Conservation (phyloP, 2,113 vertebrate genomes). For the Stigmatopora argus region DNA sequence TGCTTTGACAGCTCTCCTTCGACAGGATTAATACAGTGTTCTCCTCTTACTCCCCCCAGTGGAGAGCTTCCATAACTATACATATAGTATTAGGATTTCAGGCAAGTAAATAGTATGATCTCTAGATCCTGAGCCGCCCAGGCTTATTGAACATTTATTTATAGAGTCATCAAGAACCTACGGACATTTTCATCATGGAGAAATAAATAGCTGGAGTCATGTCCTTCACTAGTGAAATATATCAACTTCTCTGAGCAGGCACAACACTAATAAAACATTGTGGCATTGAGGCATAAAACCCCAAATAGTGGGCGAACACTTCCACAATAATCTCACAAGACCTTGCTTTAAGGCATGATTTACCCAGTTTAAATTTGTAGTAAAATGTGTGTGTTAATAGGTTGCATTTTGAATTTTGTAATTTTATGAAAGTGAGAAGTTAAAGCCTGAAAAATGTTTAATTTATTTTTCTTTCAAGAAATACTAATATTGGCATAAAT, state of each 20-base stretch:
- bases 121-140: conserved; percentile 39
- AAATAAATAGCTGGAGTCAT: conserved; percentile 78
- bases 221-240: conserved; percentile 82
- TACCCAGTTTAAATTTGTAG: conserved; percentile 11
- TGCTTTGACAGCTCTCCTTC: neutral
- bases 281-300: conserved; percentile 63
- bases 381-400: conserved; percentile 1
- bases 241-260: conserved; percentile 56
- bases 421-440: conserved; percentile 17
- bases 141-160: conserved; percentile 76
- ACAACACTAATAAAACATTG: conserved; percentile 63
- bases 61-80: conserved; percentile 23
- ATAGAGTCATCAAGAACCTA: conserved; percentile 74
- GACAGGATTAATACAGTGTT: conserved; percentile 30
- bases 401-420: conserved; percentile 18
- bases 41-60: conserved; percentile 61
- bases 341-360: conserved; percentile 12
- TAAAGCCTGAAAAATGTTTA: neutral
- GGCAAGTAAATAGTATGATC: conserved; percentile 35
- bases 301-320: conserved; percentile 47
- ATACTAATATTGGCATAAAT: too few species aligned
- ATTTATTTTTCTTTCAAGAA: neutral
- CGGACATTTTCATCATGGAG: conserved; percentile 78
- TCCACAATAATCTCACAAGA: conserved; percentile 39
- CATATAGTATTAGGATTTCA: neutral